Evolutionary conservation across 2,888 invertebrate genomes (phyloP).

Genomic region (Sesamia inferens): DNA sequence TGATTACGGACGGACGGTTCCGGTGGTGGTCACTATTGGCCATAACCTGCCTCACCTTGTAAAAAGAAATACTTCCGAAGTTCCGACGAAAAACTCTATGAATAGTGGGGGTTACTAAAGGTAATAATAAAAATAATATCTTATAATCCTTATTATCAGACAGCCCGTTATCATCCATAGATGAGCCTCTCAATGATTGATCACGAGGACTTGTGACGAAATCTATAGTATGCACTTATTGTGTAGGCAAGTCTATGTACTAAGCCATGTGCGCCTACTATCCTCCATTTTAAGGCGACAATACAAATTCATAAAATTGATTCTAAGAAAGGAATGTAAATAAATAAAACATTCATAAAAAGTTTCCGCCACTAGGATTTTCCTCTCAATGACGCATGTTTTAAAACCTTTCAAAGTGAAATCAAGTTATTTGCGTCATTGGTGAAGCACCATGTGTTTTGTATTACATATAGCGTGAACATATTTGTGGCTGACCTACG

Average conservation of each 20-base stretch:
- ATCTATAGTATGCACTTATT: not conserved
- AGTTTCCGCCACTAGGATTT: slow-evolving; percentile 26
- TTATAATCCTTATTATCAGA: not conserved
- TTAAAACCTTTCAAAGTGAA: slow-evolving; percentile 30
- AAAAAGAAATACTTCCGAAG: not conserved
- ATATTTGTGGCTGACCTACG: not conserved
- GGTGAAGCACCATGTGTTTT: not conserved
- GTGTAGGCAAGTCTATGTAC: not conserved
- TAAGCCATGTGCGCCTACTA: too few species aligned
- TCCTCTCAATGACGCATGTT: slow-evolving; percentile 50
- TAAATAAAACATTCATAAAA: slow-evolving; percentile 9
- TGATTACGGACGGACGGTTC: not conserved
- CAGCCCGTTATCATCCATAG: not conserved
- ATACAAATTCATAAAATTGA: not conserved
- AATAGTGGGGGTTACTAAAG: not conserved
- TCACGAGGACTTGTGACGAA: not conserved
- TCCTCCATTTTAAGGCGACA: not conserved
- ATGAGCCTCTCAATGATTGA: not conserved
- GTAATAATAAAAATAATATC: too few species aligned
- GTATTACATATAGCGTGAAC: not conserved
- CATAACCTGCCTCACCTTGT: not conserved
- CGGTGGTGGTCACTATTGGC: not conserved
- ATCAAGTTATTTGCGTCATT: slow-evolving; percentile 42
- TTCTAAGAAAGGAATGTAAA: slow-evolving; percentile 24
- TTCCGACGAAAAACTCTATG: not conserved